These are phyloP conservation scores for Cosmorhoe ocellata DNA, from an alignment of 2,888 invertebrate species.

Conservation along the genomic window DNA sequence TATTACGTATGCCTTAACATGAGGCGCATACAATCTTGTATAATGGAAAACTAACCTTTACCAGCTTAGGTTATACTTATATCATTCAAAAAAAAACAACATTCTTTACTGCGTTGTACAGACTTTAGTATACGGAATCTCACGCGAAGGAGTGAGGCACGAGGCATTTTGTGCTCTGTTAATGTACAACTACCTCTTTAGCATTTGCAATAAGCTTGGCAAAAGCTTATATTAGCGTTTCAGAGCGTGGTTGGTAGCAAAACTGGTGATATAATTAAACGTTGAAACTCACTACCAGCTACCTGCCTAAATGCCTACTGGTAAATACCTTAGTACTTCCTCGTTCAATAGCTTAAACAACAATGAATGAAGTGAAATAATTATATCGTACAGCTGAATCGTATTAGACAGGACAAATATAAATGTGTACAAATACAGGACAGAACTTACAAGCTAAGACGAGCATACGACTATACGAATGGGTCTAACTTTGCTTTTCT, in stretches of 20 bases:
- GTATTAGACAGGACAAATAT: slow-evolving; percentile 3
- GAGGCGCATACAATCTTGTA: too few species aligned
- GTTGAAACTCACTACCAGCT: slow-evolving; percentile 18
- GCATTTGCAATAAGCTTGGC: slow-evolving; percentile 54
- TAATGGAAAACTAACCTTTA: background rate
- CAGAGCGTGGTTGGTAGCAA: slow-evolving; percentile 50
- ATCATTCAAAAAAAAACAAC: too few species aligned
- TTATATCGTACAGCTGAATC: slow-evolving; percentile 2
- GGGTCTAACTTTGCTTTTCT: slow-evolving; percentile 19
- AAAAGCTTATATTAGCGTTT: slow-evolving; percentile 49
- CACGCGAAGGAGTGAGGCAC: background rate
- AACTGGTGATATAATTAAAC: slow-evolving; percentile 32
- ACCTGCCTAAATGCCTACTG: slow-evolving; percentile 28
- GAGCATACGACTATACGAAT: slow-evolving; percentile 19
- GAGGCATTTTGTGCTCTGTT: slow-evolving; percentile 7
- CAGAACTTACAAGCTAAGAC: slow-evolving; percentile 17
- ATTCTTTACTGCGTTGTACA: background rate
- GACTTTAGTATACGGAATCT: background rate
- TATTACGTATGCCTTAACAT: too few species aligned
- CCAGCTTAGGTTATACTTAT: background rate
- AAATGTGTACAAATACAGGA: background rate
- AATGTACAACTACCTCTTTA: slow-evolving; percentile 7
- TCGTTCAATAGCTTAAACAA: slow-evolving; percentile 7
- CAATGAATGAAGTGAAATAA: slow-evolving; percentile 13
- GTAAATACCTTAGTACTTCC: slow-evolving; percentile 22